Evolutionary conservation across 2,113 vertebrate genomes (phyloP).

Genomic region (Ceratotherium simum): DNA sequence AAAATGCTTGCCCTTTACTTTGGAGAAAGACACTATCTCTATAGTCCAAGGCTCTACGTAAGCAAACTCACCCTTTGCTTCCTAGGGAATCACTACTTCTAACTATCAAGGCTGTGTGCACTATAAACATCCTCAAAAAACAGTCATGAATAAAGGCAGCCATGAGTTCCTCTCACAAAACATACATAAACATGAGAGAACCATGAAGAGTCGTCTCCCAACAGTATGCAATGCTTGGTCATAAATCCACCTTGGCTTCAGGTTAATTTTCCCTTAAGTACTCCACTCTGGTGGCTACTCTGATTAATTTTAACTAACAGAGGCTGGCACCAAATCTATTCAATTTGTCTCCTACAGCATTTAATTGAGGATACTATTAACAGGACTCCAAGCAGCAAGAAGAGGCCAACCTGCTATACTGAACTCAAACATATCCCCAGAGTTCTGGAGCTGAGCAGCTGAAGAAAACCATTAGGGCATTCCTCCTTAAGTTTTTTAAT

Average conservation of each 20-base stretch:
- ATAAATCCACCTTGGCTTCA: neutral
- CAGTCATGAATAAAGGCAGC: neutral
- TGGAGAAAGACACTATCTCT: neutral
- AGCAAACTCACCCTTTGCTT: neutral
- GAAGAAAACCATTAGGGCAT: neutral
- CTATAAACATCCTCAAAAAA: neutral
- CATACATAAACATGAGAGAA: neutral
- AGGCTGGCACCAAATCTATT: neutral
- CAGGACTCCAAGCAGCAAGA: neutral
- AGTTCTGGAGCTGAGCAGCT: neutral
- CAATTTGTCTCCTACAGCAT: neutral
- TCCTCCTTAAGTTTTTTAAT: constrained; percentile 20
- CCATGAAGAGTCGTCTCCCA: neutral
- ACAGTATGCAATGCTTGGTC: neutral
- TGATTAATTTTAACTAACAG: neutral
- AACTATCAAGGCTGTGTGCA: neutral
- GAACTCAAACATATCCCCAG: neutral
- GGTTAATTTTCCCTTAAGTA: neutral
- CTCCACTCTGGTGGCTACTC: neutral
- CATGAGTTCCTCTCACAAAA: neutral
- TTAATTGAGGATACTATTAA: neutral
- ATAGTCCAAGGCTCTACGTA: neutral
- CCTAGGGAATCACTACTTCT: neutral
- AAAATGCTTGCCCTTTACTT: neutral
- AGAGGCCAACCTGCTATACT: neutral